Evolutionary conservation across 2,888 invertebrate species (phyloP), one percentile per base, ranked within the genome.

Genomic region (Dryobota labecula): DNA sequence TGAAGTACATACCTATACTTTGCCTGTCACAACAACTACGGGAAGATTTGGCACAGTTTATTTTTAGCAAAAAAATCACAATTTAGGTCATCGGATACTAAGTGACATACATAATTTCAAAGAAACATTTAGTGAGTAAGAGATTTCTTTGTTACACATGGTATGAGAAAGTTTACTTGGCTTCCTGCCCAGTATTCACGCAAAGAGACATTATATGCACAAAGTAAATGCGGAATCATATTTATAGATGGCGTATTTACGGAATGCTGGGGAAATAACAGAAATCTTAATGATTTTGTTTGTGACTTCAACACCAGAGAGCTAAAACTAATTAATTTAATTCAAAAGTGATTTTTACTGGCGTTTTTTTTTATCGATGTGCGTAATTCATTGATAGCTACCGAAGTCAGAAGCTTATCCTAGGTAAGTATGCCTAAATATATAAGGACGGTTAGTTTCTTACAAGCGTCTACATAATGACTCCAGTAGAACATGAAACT

Each of bases 151-250:
- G 65, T 70, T 70, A 61, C 72, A 56, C 47, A 63, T 65, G 61
- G 64, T 70, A 77, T 68, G 70, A 76, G 72, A 76, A 77, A 74
- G 74, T 85, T 85, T 76, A 82, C 73, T 86, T 90, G 90, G 90
- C 90, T 63, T 43, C n/a, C 3, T 78, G 90, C 91, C 90, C 78
- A 74, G 45, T 47, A 68, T 64, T 73, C 49, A 62, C 74, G 71
- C 72, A 77, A 76, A 84, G 73, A 83, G 73, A 84, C 76, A 71
- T 70, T 36, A 33, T 85, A 83, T 83, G 63, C 81, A 77, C 73
- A 81, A 86, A 82, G 70, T 82, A 76, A 68, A 41, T 62, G 56
- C 56, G 33, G 62, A 33, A 53, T 78, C 45, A 65, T 86, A 86
- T 86, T 83, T 86, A 84, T 84, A 85, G 79, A 80, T 36, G 64